These are phyloP conservation scores for Microcebus lehilahytsara DNA, from an alignment of 2,113 vertebrate species.

Conservation along the genomic window DNA sequence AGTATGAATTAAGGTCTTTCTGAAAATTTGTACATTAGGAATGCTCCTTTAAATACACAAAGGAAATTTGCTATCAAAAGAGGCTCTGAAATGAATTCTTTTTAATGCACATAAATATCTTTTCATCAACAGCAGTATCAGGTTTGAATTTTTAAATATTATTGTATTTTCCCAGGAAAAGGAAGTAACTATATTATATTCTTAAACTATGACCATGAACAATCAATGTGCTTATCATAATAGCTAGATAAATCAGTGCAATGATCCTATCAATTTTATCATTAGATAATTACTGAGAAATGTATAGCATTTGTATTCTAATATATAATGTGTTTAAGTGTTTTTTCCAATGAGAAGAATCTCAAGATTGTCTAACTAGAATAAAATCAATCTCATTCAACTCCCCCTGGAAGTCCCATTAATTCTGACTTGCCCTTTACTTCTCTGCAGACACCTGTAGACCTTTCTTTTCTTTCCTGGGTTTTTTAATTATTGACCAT, in stretches of 20 bases:
- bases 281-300: background rate
- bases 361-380: background rate
- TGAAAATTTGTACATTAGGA: background rate
- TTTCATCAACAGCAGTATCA: background rate
- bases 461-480: conserved; percentile 40
- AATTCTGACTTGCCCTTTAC: conserved; percentile 23
- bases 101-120: background rate
- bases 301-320: background rate
- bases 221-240: background rate
- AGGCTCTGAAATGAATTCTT: conserved; percentile 15
- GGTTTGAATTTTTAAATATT: background rate
- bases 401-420: background rate
- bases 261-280: background rate
- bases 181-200: background rate
- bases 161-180: background rate
- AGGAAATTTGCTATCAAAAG: background rate
- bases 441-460: background rate
- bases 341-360: conserved; percentile 20
- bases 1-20: conserved; percentile 1
- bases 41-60: background rate
- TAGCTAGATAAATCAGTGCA: background rate
- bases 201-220: conserved; percentile 5
- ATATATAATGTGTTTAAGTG: background rate
- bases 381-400: background rate
- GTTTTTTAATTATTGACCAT: conserved; percentile 61